Evolutionary conservation across 2,888 invertebrate genomes (phyloP).

Genomic region (Abrostola triplasia): DNA sequence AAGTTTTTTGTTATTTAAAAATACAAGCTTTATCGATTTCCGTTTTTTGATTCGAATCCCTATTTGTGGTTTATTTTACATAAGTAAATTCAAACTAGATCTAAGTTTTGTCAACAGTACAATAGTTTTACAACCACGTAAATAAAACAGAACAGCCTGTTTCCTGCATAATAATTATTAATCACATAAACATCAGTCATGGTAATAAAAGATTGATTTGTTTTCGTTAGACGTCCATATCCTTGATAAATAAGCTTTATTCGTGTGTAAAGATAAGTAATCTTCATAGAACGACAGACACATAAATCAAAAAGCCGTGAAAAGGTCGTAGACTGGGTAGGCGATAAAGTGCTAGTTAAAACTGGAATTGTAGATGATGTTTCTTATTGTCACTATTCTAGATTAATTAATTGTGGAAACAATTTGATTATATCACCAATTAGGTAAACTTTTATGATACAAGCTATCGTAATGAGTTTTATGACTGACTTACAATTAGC

Average conservation of each 20-base stretch:
- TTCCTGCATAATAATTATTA: slow-evolving; percentile 37
- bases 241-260: slow-evolving; percentile 77
- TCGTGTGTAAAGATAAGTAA: slow-evolving; percentile 77
- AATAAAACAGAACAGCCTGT: slow-evolving; percentile 23
- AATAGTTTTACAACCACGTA: slow-evolving; percentile 20
- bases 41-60: not conserved
- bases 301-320: slow-evolving; percentile 84
- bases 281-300: slow-evolving; percentile 74
- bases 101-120: slow-evolving; percentile 10
- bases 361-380: slow-evolving; percentile 37
- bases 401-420: slow-evolving; percentile 34
- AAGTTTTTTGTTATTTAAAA: no score
- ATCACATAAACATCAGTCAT: slow-evolving; percentile 49
- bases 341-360: slow-evolving; percentile 62
- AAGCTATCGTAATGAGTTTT: slow-evolving; percentile 36
- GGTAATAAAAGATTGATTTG: slow-evolving; percentile 62
- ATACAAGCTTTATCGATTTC: no score
- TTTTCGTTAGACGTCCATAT: slow-evolving; percentile 62
- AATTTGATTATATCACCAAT: slow-evolving; percentile 15
- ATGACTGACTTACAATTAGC: slow-evolving; percentile 23
- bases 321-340: slow-evolving; percentile 68
- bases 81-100: not conserved
- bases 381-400: slow-evolving; percentile 45
- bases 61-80: not conserved
- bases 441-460: slow-evolving; percentile 20